Evolutionary conservation across 1,140 invertebrate species (phyloP), one percentile per base, ranked within the genome.

Genomic region (Drosophila aff.): DNA sequence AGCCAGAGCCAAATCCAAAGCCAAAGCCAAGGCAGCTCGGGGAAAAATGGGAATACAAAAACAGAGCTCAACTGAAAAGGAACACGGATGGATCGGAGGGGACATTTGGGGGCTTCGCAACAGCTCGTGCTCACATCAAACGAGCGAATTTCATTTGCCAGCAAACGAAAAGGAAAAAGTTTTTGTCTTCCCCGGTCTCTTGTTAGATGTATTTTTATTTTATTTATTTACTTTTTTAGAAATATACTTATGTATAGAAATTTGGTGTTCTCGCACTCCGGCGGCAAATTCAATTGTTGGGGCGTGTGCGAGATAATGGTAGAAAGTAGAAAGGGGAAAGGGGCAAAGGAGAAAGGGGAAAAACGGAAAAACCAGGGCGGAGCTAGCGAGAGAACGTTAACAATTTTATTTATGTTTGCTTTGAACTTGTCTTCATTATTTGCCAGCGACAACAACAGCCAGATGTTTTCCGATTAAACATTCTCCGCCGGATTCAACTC

Each of bases 331-430:
- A 28, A 50, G n/a, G 6, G 26, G 36, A n/a, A 21, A n/a, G 16
- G 16, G 16, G 23, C 1, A 10, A 44, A 1, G 36, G 36, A 10
- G n/a, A 46, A 46, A 6, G 43, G 43, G 43, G 18, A 7, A 31
- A 31, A 31, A 9, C 1, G 26, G 26, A 26, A 33, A 10, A 36
- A 36, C 4, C 4, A 4, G 16, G 65, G 76, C 66, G 71, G 47
- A 33, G 44, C 43, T 36, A 62, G 72, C 73, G n/a, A 57, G 38
- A 78, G 76, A 87, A 89, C 90, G 86, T 79, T 89, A 90, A 89
- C 85, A 89, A 85, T 90, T 90, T 90, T 90, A 90, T 90, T 90
- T 90, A 85, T 90, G 85, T 90, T 90, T 81, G 86, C 85, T 90
- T 90, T 90, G 85, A 90, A 90, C 85, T 90, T 82, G 86, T 69